These are phyloP conservation scores for Eumacrocentrus americanus DNA, from an alignment of 2,888 invertebrate genomes.

Conservation along the genomic window DNA sequence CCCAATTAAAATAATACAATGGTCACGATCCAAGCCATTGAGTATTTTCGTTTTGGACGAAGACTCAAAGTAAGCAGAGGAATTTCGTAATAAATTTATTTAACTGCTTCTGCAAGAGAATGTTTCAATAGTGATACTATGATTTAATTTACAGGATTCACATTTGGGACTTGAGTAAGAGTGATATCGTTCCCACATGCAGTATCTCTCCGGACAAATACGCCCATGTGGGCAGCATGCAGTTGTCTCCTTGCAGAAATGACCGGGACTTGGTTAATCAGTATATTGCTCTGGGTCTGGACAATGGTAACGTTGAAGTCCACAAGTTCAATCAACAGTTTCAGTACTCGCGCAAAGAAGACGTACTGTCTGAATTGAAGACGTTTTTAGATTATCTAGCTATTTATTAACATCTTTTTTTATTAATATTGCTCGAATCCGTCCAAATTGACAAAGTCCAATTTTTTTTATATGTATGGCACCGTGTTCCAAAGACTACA, in stretches of 20 bases:
- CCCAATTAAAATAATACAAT: slow-evolving; percentile 61
- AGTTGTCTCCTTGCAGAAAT: slow-evolving; percentile 58
- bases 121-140: too few relatives aligned
- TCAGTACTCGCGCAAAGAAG: slow-evolving; percentile 54
- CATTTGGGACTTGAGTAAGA: slow-evolving; percentile 65
- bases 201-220: slow-evolving; percentile 60
- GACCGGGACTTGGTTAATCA: slow-evolving; percentile 53
- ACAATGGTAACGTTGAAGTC: slow-evolving; percentile 60
- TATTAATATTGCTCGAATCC: background rate
- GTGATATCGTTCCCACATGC: slow-evolving; percentile 63
- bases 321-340: slow-evolving; percentile 62
- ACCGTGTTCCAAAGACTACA: slow-evolving; percentile 8
- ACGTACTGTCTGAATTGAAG: slow-evolving; percentile 59
- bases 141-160: slow-evolving; percentile 59
- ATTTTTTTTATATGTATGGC: slow-evolving; percentile 2
- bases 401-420: slow-evolving; percentile 14
- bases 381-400: slow-evolving; percentile 63
- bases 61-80: slow-evolving; percentile 52
- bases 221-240: slow-evolving; percentile 59
- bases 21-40: slow-evolving; percentile 65
- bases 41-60: slow-evolving; percentile 63
- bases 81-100: slow-evolving; percentile 15
- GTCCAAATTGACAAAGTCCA: slow-evolving; percentile 1
- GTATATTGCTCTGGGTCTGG: slow-evolving; percentile 63
- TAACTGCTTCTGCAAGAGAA: background rate